Evolutionary conservation across 2,888 invertebrate species (phyloP), one percentile per base, ranked within the genome.

Genomic region (Lepetodrilus schrolli): DNA sequence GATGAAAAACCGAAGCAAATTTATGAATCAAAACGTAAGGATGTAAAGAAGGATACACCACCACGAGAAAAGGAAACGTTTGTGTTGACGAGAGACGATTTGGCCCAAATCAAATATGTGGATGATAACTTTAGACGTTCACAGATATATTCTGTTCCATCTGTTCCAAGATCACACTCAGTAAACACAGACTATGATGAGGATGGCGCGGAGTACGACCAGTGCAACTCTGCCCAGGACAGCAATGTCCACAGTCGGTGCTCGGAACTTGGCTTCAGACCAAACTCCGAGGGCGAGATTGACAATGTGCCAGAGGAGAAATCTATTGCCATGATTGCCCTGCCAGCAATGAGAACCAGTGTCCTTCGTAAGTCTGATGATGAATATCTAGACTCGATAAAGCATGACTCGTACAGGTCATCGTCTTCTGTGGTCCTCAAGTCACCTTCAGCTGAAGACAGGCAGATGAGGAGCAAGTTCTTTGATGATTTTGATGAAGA

Each of bases 241-340:
- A 76, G 74, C 1, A 77, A 74, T 51, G 80, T 82, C 0, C 80
- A 81, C 76, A 76, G 75, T 30, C 77, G 80, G 72, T 82, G 82
- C 79, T 83, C 85, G 70, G 83, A 84, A 70, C 73, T 84, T 1
- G 81, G 79, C 69, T 86, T 86, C 73, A 74, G 78, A 10, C 83
- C 85, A 0, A 74, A 76, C 51, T 74, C 82, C 51, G 87, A 86
- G 72, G 78, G 78, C 4, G 87, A 86, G 36, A 76, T 76, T 23
- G 86, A 87, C 58, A 78, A 80, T 76, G 79, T 86, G 4, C 71
- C 85, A 51, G 86, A 87, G 72, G 86, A 85, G 65, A 86, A 87
- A 77, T 84, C 86, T 3, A 84, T 86, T 23, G 83, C 86, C 13
- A 72, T 83, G 81, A 83, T 86, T 20, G 79, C 76, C 58, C 75